Evolutionary conservation across 2,888 invertebrate species (phyloP).

Genomic region (Eupithecia abbreviata): DNA sequence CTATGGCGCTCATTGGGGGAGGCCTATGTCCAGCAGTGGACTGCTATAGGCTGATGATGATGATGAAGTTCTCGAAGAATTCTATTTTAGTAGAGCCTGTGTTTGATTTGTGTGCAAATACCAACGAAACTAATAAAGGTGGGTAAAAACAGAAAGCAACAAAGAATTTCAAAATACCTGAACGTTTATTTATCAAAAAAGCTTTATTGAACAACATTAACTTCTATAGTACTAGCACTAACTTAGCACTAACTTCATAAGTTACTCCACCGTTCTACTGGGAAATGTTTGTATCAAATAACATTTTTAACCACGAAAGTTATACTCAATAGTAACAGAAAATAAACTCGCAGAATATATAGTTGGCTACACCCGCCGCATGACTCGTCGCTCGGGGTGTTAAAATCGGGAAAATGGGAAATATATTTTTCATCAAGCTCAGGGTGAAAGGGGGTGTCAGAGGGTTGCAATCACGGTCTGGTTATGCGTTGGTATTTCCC

Average conservation of each 20-base stretch:
- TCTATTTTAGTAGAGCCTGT: too few relatives aligned
- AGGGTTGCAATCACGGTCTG: conserved; percentile 63
- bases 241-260: too few relatives aligned
- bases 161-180: background rate
- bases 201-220: background rate
- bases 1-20: too few relatives aligned
- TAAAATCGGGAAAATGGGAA: conserved; percentile 46
- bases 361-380: conserved; percentile 28
- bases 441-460: conserved; percentile 50
- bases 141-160: background rate
- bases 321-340: background rate
- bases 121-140: too few relatives aligned
- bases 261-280: background rate
- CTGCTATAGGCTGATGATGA: too few relatives aligned
- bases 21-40: too few relatives aligned
- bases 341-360: conserved; percentile 19
- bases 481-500: conserved; percentile 50
- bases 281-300: background rate
- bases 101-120: background rate
- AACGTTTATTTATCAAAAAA: background rate
- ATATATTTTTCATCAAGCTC: conserved; percentile 66
- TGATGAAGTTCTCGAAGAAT: too few relatives aligned
- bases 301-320: conserved; percentile 5
- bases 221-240: too few relatives aligned
- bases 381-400: conserved; percentile 36